Conservation (phyloP, 2,888 invertebrate genomes). For the Ornithoptera alexandrae region DNA sequence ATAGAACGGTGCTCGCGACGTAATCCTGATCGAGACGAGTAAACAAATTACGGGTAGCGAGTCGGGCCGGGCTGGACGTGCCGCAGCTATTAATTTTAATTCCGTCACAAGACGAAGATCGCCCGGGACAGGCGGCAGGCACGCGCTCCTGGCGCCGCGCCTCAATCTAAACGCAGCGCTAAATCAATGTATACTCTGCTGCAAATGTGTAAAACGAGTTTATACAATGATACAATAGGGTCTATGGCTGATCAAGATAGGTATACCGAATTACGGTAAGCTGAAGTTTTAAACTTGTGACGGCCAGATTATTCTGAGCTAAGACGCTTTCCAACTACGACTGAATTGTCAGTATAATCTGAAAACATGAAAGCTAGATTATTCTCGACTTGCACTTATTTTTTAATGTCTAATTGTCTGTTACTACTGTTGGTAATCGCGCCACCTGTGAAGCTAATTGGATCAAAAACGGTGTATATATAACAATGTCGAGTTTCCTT, state of each 20-base stretch:
- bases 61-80: constrained; percentile 57
- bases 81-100: constrained; percentile 77
- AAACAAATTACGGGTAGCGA: constrained; percentile 75
- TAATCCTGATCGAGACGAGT: constrained; percentile 75
- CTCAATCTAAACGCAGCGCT: constrained; percentile 10
- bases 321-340: no score
- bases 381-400: no score
- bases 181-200: constrained; percentile 5
- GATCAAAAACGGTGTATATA: no score
- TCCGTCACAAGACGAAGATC: constrained; percentile 71
- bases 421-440: no score
- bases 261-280: no score
- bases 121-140: constrained; percentile 65
- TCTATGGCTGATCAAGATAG: neutral
- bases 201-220: neutral
- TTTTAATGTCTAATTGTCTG: no score
- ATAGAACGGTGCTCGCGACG: constrained; percentile 73
- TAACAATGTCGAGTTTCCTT: no score
- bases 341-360: no score
- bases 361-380: no score
- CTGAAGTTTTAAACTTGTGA: no score
- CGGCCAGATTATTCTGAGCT: no score
- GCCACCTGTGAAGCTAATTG: no score
- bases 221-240: neutral
- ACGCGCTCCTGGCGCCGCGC: constrained; percentile 56